Conservation (phyloP, 2,797 vertebrate genomes). For the Sebastes goodei region DNA sequence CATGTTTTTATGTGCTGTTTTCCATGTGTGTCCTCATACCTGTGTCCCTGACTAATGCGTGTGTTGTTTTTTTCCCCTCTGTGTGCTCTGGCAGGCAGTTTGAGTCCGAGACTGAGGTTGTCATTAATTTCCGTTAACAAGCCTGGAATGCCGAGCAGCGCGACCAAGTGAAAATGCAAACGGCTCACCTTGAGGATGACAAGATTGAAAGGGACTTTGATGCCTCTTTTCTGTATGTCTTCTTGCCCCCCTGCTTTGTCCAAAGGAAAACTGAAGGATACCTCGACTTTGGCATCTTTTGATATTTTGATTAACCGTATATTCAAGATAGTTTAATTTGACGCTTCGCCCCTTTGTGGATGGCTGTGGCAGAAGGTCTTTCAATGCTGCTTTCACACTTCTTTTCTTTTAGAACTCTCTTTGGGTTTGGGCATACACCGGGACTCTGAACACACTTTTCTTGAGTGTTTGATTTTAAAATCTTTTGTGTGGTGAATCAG, state of each 20-base stretch:
- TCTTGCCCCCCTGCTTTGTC: slow-evolving; percentile 40
- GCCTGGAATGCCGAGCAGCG: slow-evolving; percentile 68
- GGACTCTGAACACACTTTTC: background rate
- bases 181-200: slow-evolving; percentile 26
- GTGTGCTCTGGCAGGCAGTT: slow-evolving; percentile 87
- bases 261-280: slow-evolving; percentile 51
- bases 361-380: background rate
- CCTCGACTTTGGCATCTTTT: slow-evolving; percentile 41
- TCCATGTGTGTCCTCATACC: slow-evolving; percentile 5
- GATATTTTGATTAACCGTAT: slow-evolving; percentile 49
- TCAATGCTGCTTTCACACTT: background rate
- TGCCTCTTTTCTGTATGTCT: slow-evolving; percentile 33
- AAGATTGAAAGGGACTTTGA: slow-evolving; percentile 51
- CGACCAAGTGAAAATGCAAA: slow-evolving; percentile 51
- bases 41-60: background rate
- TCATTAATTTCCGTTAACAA: slow-evolving; percentile 83
- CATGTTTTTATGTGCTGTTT: background rate
- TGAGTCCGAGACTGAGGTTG: slow-evolving; percentile 83
- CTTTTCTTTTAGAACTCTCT: background rate
- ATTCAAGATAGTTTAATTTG: slow-evolving; percentile 35
- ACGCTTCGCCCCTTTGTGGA: slow-evolving; percentile 4
- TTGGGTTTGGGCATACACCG: background rate
- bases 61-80: background rate
- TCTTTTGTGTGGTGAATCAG: background rate
- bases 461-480: slow-evolving; percentile 8